A percentile compares a stretch with the other conserved stretches of the same genome.
These are phyloP conservation scores for Marisa cornuarietis DNA, from an alignment of 1,140 invertebrate species.

Conservation along the genomic window DNA sequence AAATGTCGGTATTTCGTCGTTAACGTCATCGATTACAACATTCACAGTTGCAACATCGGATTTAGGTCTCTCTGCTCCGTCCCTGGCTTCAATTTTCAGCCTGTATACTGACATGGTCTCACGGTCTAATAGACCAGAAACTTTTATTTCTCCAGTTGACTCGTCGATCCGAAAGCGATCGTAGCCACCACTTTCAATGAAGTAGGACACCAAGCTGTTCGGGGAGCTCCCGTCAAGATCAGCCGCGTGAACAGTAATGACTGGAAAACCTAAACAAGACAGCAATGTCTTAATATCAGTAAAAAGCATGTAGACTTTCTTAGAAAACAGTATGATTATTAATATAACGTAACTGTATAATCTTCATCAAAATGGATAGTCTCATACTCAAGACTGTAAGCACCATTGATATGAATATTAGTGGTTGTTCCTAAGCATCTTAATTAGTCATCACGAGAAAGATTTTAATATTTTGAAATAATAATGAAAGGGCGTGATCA, in stretches of 20 bases:
- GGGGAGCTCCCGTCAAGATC: conserved; percentile 26
- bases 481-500: too few relatives aligned
- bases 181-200: conserved; percentile 20
- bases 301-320: neutral
- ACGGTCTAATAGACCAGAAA: conserved; percentile 16
- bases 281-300: neutral
- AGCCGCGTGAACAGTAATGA: conserved; percentile 1
- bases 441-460: too few relatives aligned
- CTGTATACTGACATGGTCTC: conserved; percentile 5
- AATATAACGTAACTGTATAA: too few relatives aligned
- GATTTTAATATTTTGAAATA: too few relatives aligned
- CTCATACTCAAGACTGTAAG: neutral
- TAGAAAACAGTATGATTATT: neutral
- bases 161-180: conserved; percentile 26
- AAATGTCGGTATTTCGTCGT: conserved; percentile 12
- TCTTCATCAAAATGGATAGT: neutral
- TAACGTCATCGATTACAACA: neutral
- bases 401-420: too few relatives aligned
- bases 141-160: conserved; percentile 4
- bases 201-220: conserved; percentile 22
- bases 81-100: conserved; percentile 12
- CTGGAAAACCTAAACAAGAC: neutral
- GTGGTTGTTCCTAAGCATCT: too few relatives aligned
- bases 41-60: neutral
- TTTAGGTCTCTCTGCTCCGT: neutral